Base-by-base conservation (phyloP, 2,113 vertebrate genomes). In the Gulo gulo region DNA sequence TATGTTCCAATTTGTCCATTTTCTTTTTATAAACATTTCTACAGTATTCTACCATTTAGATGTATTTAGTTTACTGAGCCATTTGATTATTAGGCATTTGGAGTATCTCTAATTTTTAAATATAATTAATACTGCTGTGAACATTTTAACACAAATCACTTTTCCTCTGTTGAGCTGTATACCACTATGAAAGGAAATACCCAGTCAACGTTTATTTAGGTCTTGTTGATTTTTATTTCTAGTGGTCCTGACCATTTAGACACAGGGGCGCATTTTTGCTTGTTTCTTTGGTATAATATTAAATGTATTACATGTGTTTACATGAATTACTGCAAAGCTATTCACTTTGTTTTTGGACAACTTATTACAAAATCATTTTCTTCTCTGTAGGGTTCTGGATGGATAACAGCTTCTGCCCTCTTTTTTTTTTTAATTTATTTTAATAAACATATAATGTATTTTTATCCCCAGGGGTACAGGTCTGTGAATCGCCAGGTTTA, bases 11-110 rank as follows among this genome's bases (percentile, higher is more conserved):
- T 31, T 57, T 78, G 55, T 23, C 20, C 78, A 61, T 57, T 96
- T 95, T 74, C n/a, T 85, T 97, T 50, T 67, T 12, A n/a, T 39
- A 86, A 84, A 65, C 4, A 94, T 91, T 88, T 92, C 39, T 39
- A 20, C 4, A 52, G 31, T 89, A 39, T 39, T 76, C 52, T 90
- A 67, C 24, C 52, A 23, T 59, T 95, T 71, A 78, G n/a, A 55
- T 57, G 47, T 24, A 79, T 26, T 94, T 85, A 92, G n/a, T 45
- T 94, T 65, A 83, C 26, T 67, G 83, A 50, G 55, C 31, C 26
- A 61, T 69, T 80, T 65, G 85, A 36, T 71, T 50, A 45, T 14
- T n/a, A 92, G 36, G 12, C 26, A 63, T 69, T 88, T 74, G 16
- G 59, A 31, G 26, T 45, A 87, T 57, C 20, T 63, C 18, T 2